A percentile compares a stretch with the other conserved stretches of the same genome.
Evolutionary conservation across 2,888 invertebrate genomes (phyloP).

Genomic region (Lacanobia wlatinum): DNA sequence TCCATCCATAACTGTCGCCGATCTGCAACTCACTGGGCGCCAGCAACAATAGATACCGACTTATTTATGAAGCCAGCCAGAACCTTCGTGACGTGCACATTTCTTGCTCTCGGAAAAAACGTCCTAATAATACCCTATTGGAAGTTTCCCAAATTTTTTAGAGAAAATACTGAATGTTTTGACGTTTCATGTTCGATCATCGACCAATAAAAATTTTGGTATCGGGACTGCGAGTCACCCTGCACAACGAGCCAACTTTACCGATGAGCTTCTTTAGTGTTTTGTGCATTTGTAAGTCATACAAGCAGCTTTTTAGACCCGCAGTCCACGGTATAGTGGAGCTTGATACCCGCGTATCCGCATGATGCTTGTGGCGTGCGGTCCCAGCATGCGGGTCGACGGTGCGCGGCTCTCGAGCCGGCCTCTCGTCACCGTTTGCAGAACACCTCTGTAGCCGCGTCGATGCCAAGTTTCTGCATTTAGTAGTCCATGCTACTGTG

Average conservation of each 20-base stretch:
- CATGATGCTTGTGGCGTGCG: too few relatives aligned
- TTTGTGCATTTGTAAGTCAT: neutral
- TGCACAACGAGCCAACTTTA: neutral
- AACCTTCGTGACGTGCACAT: slow-evolving; percentile 27
- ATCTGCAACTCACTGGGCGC: slow-evolving; percentile 42
- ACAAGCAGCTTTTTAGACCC: neutral
- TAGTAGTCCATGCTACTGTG: too few relatives aligned
- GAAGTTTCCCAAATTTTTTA: neutral
- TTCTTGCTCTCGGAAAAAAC: slow-evolving; percentile 12
- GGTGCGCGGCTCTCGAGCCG: too few relatives aligned
- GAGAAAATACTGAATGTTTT: slow-evolving; percentile 7
- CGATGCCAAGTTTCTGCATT: too few relatives aligned
- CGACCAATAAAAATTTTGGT: neutral
- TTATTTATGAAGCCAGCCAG: slow-evolving; percentile 26
- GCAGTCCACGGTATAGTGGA: neutral
- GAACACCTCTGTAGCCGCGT: too few relatives aligned
- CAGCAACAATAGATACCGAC: slow-evolving; percentile 23
- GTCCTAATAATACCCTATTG: slow-evolving; percentile 1
- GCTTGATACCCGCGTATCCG: neutral
- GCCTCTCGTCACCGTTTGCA: too few relatives aligned
- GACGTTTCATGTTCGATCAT: slow-evolving; percentile 11
- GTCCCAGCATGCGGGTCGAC: too few relatives aligned
- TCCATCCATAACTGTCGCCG: slow-evolving; percentile 27
- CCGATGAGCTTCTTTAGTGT: neutral
- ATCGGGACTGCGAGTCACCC: neutral